Evolutionary conservation across 2,888 invertebrate species (phyloP), one percentile per base, ranked within the genome.

Genomic region (Leptinotarsa tumamoca): DNA sequence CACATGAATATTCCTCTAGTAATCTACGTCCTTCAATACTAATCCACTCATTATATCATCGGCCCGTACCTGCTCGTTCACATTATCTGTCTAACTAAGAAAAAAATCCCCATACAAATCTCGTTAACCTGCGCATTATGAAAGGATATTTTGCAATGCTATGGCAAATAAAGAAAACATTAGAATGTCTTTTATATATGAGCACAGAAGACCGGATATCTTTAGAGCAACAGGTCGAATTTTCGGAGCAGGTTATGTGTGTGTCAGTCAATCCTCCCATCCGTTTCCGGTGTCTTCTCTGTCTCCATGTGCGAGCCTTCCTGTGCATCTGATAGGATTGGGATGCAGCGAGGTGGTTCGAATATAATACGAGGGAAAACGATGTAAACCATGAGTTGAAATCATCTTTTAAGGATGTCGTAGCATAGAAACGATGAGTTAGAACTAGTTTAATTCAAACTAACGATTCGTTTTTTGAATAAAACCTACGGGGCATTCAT

Each of bases 221-320:
- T 76, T 80, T 76, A 81, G 78, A 72, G 81, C 81, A 82, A 82
- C 82, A 82, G 82, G 82, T 82, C 82, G 80, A 79, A 81, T 79
- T 54, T 82, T 78, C 75, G 80, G 73, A 80, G 82, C 82, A 82
- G 70, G 70, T 70, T 70, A 70, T 58, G 50, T 33, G 69, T 58
- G 70, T 43, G 43, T 43, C 43, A 43, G 43, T 70, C 70, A 70
- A 58, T 70, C 70, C 23, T 58, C 58, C 56, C 70, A 58, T 70
- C 70, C 70, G 70, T 70, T 70, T 70, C 70, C 70, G 70, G 70
- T 70, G 70, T 70, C 70, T 70, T 69, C 56, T 72, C 67, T 49
- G 66, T 71, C 63, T 71, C 33, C 67, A 66, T 67, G 67, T 72
- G 67, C 67, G n/a, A 56, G 66, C 17, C 23, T 67, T 67, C 51